Evolutionary conservation across 2,113 vertebrate genomes (phyloP), one percentile per base, ranked within the genome.

Genomic region (Pionites leucogaster): DNA sequence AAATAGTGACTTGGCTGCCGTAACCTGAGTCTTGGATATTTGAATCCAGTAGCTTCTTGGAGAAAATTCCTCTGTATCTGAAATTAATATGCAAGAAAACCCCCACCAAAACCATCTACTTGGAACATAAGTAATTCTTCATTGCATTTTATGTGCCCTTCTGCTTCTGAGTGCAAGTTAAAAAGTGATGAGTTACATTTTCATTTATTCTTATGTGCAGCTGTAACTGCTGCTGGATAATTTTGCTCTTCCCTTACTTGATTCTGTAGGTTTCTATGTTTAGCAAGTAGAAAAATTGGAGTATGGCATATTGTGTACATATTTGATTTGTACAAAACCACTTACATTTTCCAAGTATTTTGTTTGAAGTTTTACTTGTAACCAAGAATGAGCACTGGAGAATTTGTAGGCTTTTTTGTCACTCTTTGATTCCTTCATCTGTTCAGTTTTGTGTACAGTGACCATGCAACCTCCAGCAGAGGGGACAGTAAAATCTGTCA

Each of bases 181-280:
- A 74, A 86, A 92, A 92, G 37, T 1, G 1, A 18, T 74, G n/a
- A 62, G 15, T 77, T 87, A 42, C 9, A 24, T 91, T 95, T 83
- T 78, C 0, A 0, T 71, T 84, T 79, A 41, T 95, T 91, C 59
- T 39, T 67, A 72, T 18, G 11, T 80, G 52, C 47, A 82, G 65
- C 74, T 85, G 47, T 87, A 87, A 57, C 23, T 87, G 46, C 85
- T 92, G 60, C 55, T 90, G 70, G 31, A n/a, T 82, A 49, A 82
- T 90, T 95, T 84, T 92, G 17, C n/a, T 69, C 18, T 86, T 86
- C 84, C 27, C 28, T 86, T 84, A 28, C 27, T 86, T 64, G 19
- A 60, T 60, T 93, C 46, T 79, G n/a, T 46, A 63, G 37, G n/a
- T 94, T 88, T 77, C 67, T 93, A 8, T 86, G 27, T 92, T 95